Evolutionary conservation across 2,113 vertebrate species (phyloP).

Genomic region (Cryptomyrus ogoouensis): DNA sequence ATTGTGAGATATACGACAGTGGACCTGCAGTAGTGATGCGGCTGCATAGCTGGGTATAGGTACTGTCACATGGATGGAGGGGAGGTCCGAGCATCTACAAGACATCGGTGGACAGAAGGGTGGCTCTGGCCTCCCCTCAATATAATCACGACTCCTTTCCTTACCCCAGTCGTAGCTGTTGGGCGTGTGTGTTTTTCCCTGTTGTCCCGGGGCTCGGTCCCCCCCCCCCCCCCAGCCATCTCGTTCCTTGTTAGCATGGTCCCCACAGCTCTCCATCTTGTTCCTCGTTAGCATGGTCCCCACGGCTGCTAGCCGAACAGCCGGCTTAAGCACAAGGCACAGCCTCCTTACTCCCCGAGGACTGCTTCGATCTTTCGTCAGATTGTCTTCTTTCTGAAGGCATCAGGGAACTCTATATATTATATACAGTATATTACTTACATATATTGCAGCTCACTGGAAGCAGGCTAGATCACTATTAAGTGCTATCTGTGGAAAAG

Average conservation of each 20-base stretch:
- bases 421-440: neutral
- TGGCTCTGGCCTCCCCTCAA: neutral
- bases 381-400: neutral
- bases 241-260: no score
- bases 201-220: neutral
- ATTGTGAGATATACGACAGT: neutral
- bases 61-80: neutral
- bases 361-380: neutral
- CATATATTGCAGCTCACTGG: neutral
- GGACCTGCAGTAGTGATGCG: neutral
- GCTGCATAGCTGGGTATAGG: neutral
- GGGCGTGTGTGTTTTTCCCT: neutral
- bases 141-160: neutral
- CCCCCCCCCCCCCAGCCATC: no score
- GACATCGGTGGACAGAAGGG: neutral
- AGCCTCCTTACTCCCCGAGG: neutral
- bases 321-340: neutral
- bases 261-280: no score
- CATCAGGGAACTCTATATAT: neutral
- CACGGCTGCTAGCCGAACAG: neutral
- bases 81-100: neutral
- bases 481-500: neutral
- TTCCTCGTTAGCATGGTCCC: neutral
- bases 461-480: neutral
- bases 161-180: neutral